These are phyloP conservation scores for Axea sp. DNA, from an alignment of 2,888 invertebrate genomes.

Conservation along the genomic window DNA sequence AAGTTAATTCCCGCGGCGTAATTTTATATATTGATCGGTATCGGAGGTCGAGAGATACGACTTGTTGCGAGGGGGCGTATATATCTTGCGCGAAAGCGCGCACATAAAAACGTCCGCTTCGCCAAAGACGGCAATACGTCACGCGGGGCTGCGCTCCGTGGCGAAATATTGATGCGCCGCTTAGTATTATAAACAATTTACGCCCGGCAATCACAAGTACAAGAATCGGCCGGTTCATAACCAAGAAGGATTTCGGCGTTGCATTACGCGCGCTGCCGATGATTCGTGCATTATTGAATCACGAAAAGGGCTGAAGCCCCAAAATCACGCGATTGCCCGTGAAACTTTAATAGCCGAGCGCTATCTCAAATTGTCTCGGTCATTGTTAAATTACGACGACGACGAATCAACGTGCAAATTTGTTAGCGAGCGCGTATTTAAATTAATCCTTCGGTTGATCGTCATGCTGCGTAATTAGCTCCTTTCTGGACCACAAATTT, in stretches of 20 bases:
- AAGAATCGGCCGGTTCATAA: slow-evolving; percentile 14
- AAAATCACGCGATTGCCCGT: slow-evolving; percentile 11
- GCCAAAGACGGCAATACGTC: slow-evolving; percentile 39
- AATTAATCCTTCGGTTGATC: no score
- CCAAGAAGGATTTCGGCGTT: not conserved
- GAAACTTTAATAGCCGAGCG: slow-evolving; percentile 19
- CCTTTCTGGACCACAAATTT: no score
- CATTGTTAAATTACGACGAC: slow-evolving; percentile 2
- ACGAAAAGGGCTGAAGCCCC: slow-evolving; percentile 15
- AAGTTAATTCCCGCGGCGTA: slow-evolving; percentile 42
- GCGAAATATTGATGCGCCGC: slow-evolving; percentile 34
- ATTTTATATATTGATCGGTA: slow-evolving; percentile 52
- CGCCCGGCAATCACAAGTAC: slow-evolving; percentile 29
- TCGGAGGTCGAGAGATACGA: slow-evolving; percentile 29
- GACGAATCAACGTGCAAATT: not conserved
- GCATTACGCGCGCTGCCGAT: not conserved
- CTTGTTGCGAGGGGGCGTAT: slow-evolving; percentile 40
- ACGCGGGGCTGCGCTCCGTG: slow-evolving; percentile 7
- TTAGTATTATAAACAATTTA: slow-evolving; percentile 43
- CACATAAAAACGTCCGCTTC: slow-evolving; percentile 37
- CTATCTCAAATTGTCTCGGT: slow-evolving; percentile 1
- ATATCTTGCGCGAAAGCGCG: slow-evolving; percentile 35
- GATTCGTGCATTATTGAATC: slow-evolving; percentile 27
- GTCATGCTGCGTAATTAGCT: no score
- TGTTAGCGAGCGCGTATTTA: slow-evolving; percentile 1